Evolutionary conservation across 2,888 invertebrate species (phyloP).

Genomic region (Poecilus cupreus): DNA sequence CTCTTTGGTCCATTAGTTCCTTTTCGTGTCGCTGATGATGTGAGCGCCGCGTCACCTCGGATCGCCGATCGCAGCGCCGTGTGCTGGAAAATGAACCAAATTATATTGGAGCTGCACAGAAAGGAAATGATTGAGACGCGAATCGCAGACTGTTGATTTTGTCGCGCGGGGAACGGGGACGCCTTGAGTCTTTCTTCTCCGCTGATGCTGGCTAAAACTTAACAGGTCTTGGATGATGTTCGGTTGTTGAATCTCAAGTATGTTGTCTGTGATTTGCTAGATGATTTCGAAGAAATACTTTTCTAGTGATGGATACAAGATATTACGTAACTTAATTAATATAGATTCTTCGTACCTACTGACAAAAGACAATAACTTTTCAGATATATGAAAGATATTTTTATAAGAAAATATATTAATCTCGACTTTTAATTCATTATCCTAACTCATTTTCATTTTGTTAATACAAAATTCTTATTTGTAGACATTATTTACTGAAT

Average conservation of each 20-base stretch:
- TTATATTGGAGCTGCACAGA: slow-evolving; percentile 64
- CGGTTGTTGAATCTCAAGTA: slow-evolving; percentile 13
- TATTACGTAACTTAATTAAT: no score
- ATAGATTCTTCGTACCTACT: no score
- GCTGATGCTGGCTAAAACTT: background rate
- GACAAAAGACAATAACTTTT: no score
- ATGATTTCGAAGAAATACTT: background rate
- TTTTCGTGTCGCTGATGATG: slow-evolving; percentile 65
- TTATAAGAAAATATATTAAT: no score
- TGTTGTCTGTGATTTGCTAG: background rate
- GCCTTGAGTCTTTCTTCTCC: background rate
- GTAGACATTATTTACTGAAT: no score
- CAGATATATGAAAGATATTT: no score
- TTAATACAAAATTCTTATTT: no score
- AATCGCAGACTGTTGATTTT: slow-evolving; percentile 46
- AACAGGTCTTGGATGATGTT: background rate
- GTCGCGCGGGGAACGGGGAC: background rate
- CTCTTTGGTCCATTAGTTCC: slow-evolving; percentile 70
- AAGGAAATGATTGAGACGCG: slow-evolving; percentile 63
- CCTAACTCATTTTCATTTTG: no score
- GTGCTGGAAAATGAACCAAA: slow-evolving; percentile 54
- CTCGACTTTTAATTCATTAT: no score
- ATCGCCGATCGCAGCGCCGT: slow-evolving; percentile 64
- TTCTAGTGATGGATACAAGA: background rate
- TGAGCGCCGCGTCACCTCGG: slow-evolving; percentile 63